These are phyloP conservation scores for Cichladusa arquata DNA, from an alignment of 2,113 vertebrate species.

Conservation along the genomic window DNA sequence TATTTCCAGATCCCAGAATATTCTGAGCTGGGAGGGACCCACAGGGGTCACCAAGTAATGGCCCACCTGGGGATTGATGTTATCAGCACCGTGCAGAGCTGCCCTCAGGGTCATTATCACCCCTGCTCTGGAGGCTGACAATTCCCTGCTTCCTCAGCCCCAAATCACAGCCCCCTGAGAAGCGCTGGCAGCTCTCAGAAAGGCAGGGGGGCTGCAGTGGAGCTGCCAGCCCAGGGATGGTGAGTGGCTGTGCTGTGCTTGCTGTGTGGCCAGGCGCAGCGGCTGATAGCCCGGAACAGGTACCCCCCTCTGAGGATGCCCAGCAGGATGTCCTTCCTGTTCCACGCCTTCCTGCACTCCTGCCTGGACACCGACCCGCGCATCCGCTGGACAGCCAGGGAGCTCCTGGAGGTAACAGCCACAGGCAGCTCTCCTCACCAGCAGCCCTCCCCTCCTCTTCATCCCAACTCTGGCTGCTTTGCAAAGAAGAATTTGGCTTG, in stretches of 20 bases:
- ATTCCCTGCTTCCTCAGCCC: not conserved
- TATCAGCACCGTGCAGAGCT: not conserved
- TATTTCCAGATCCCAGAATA: not conserved
- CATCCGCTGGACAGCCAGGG: constrained; percentile 82
- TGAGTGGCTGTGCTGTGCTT: not conserved
- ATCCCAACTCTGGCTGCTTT: not conserved
- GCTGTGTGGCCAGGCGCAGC: constrained; percentile 81
- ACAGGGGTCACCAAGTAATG: no score
- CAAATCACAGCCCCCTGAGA: not conserved
- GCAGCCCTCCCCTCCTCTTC: not conserved
- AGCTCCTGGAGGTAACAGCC: constrained; percentile 87
- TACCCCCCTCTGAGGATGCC: not conserved
- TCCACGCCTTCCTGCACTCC: constrained; percentile 94
- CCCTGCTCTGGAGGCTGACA: not conserved
- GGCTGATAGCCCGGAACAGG: constrained; percentile 82
- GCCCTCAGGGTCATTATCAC: not conserved
- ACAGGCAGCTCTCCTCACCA: not conserved
- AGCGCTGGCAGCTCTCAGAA: not conserved
- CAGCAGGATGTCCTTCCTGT: constrained; percentile 80
- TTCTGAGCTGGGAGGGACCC: not conserved
- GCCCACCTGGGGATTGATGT: not conserved
- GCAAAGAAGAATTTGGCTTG: not conserved
- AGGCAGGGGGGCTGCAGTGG: not conserved
- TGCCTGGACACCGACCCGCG: constrained; percentile 75
- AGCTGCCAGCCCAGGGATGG: not conserved